Evolutionary conservation across 2,797 vertebrate species (phyloP).

Genomic region (Chlorospingus semifuscus): DNA sequence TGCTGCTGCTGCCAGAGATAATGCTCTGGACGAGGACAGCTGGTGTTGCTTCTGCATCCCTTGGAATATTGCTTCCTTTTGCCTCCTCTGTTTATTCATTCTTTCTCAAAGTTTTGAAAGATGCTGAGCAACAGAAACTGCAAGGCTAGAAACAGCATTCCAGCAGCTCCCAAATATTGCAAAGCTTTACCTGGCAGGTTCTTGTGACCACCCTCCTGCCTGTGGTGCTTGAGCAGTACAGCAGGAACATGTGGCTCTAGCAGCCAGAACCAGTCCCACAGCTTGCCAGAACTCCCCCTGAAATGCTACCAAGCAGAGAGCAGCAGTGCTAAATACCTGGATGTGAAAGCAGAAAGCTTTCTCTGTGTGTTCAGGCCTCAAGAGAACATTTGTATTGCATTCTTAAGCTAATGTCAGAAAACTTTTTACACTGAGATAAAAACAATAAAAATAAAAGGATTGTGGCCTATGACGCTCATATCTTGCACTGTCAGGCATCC

Average conservation of each 20-base stretch:
- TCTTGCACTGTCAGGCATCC: background rate
- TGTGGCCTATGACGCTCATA: background rate
- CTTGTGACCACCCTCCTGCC: background rate
- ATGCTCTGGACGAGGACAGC: background rate
- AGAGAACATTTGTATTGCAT: background rate
- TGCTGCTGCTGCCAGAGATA: background rate
- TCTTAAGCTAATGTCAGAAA: background rate
- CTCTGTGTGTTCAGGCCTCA: background rate
- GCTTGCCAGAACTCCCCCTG: background rate
- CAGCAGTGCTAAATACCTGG: background rate
- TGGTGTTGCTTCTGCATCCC: background rate
- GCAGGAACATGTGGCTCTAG: background rate
- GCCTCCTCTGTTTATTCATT: background rate
- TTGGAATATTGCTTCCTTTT: background rate
- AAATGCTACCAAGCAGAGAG: background rate
- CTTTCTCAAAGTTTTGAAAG: background rate
- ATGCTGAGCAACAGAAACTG: fast-evolving
- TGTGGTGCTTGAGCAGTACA: background rate
- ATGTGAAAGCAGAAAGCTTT: background rate
- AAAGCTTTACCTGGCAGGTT: background rate
- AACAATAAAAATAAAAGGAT: background rate
- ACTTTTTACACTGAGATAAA: background rate
- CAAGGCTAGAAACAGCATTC: background rate
- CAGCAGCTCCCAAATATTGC: background rate
- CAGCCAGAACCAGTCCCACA: background rate